These are phyloP conservation scores for Bungarus multicinctus DNA, from an alignment of 2,113 vertebrate genomes.

Conservation along the genomic window DNA sequence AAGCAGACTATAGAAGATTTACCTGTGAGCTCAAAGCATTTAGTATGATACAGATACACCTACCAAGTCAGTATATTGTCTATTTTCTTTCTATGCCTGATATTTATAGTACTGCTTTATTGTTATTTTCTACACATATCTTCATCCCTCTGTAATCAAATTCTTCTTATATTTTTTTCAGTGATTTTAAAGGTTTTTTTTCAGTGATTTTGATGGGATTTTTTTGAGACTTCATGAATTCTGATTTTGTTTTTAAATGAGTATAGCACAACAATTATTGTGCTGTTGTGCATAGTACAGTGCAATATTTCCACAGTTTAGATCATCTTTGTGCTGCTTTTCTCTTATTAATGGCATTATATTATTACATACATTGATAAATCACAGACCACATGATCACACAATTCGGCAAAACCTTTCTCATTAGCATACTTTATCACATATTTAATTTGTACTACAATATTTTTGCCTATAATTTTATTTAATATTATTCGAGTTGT, in stretches of 20 bases:
- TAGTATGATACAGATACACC: not conserved
- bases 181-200: not conserved
- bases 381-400: not conserved
- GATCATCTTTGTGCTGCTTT: not conserved
- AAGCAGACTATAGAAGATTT: not conserved
- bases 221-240: not conserved
- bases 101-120: not conserved
- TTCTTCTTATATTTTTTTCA: not conserved
- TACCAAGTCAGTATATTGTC: not conserved
- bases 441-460: not conserved
- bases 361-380: not conserved
- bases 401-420: not conserved
- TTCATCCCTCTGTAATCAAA: not conserved
- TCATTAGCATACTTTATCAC: not conserved
- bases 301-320: not conserved
- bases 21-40: not conserved
- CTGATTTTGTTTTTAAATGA: not conserved
- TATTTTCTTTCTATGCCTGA: constrained; percentile 25
- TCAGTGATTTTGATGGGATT: not conserved
- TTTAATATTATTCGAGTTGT: not conserved
- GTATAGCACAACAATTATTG: not conserved
- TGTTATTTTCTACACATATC: not conserved
- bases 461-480: not conserved
- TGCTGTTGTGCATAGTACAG: not conserved
- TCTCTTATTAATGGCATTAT: not conserved